Conservation (phyloP, 2,888 invertebrate genomes). For the Antheraea yamamai region DNA sequence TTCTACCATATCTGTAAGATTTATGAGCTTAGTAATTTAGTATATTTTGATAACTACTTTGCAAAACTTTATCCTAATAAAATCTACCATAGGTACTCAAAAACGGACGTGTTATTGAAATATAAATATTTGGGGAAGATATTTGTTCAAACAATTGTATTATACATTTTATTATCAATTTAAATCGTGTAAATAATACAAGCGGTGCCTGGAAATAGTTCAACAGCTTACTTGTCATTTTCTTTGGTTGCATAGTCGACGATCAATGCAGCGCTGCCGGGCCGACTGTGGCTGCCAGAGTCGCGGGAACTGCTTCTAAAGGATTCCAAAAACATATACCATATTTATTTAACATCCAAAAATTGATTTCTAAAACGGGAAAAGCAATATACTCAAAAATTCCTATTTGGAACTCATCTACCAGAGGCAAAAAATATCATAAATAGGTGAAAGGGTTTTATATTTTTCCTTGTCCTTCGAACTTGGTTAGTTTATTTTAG, state of each 20-base stretch:
- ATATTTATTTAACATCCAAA: not conserved
- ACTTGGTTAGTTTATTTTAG: too few species aligned
- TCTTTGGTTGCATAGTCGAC: conserved; percentile 74
- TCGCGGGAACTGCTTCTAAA: conserved; percentile 83
- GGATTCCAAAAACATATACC: not conserved
- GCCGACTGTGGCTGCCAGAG: conserved; percentile 89
- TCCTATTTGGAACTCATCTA: not conserved
- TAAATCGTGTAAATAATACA: not conserved
- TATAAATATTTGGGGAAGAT: not conserved
- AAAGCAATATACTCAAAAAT: not conserved
- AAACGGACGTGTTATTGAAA: not conserved
- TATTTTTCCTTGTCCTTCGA: too few species aligned
- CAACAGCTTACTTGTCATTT: conserved; percentile 54
- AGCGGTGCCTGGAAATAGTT: not conserved
- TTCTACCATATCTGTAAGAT: not conserved
- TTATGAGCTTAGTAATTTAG: not conserved
- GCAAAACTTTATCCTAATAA: not conserved
- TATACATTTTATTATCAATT: not conserved
- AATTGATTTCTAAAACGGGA: not conserved
- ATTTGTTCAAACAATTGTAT: not conserved
- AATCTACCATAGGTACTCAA: not conserved
- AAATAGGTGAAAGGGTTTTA: not conserved
- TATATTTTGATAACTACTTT: not conserved
- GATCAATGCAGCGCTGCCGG: conserved; percentile 82
- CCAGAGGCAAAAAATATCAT: not conserved